Percentiles rank a stretch among this genome's conserved stretches.
phyloP scores from a whole-genome alignment of 2,113 vertebrate species.

The Alaudala cheleensis region DNA sequence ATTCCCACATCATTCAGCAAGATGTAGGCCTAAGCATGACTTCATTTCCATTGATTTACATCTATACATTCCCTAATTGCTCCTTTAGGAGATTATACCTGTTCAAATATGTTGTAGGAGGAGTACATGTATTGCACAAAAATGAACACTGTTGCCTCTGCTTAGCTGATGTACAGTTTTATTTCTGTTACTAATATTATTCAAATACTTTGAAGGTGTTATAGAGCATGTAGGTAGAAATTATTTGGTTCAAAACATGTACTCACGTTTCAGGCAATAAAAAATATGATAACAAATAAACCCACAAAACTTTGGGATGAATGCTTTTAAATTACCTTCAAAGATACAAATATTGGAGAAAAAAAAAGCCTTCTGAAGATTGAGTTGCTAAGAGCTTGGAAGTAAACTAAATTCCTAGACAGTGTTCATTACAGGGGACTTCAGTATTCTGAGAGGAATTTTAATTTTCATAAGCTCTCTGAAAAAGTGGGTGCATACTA shows the following conservation, averaged over 20 bases:
- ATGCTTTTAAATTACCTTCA: background rate
- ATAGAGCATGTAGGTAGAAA: background rate
- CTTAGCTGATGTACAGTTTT: background rate
- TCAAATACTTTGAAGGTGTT: background rate
- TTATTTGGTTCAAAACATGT: background rate
- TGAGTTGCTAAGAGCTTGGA: background rate
- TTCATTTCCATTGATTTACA: background rate
- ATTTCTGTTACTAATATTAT: background rate
- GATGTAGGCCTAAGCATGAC: background rate
- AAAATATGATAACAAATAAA: background rate
- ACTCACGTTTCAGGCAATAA: background rate
- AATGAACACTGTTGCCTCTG: background rate
- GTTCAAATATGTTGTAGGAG: background rate
- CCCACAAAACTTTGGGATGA: background rate
- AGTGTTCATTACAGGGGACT: background rate
- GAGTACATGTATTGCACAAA: background rate
- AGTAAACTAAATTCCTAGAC: background rate
- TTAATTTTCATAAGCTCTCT: background rate
- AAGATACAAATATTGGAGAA: background rate
- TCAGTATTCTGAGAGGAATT: background rate
- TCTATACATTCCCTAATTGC: background rate
- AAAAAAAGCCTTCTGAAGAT: background rate
- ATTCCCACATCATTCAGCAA: background rate
- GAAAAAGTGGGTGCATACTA: background rate
- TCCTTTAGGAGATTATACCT: background rate